A percentile compares a stretch with the other conserved stretches of the same genome.
Evolutionary conservation across 2,797 vertebrate species (phyloP).

Genomic region (Malacoraja senta): DNA sequence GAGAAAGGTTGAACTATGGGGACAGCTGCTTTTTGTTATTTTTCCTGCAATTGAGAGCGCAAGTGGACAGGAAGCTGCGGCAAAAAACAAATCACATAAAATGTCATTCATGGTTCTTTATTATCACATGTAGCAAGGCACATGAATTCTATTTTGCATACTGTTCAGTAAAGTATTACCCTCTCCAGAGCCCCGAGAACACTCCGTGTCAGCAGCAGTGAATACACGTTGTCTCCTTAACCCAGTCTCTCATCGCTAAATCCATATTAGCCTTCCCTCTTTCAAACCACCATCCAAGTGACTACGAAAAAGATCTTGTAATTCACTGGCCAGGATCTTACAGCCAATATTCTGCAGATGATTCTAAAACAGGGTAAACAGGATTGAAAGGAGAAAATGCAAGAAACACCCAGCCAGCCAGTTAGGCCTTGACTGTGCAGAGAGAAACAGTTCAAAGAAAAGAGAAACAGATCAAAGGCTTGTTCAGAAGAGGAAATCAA

Average conservation of each 20-base stretch:
- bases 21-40: neutral
- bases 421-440: too few relatives aligned
- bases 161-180: too few relatives aligned
- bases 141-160: too few relatives aligned
- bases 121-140: too few relatives aligned
- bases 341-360: neutral
- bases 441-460: too few relatives aligned
- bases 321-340: neutral
- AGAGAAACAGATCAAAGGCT: too few relatives aligned
- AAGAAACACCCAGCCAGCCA: too few relatives aligned
- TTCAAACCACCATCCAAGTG: neutral
- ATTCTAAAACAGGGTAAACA: neutral
- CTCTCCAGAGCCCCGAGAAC: neutral
- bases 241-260: neutral
- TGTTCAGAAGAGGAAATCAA: too few relatives aligned
- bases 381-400: too few relatives aligned
- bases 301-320: neutral
- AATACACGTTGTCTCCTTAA: neutral
- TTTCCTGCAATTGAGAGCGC: neutral
- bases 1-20: slow-evolving; percentile 43
- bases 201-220: neutral
- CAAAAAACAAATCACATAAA: neutral
- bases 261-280: neutral
- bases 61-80: neutral
- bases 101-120: too few relatives aligned